Percentiles rank a stretch among this genome's conserved stretches.
Conservation (phyloP, 2,113 vertebrate genomes). For the Amblyornis subalaris region DNA sequence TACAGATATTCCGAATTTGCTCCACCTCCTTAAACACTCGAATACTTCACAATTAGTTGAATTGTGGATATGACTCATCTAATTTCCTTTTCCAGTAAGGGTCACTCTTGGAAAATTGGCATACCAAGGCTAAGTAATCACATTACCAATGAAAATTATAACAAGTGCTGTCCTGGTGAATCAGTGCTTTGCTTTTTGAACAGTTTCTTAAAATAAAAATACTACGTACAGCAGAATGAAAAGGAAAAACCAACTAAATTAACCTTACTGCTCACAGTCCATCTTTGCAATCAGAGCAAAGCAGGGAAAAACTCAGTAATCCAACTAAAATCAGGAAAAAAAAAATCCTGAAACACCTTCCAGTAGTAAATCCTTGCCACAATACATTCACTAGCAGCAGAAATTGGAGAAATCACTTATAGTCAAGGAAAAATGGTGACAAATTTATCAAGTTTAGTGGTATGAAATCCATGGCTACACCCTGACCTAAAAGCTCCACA, state of each 20-base stretch:
- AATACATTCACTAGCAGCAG: not conserved
- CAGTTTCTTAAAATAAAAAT: not conserved
- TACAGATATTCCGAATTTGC: not conserved
- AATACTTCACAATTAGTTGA: not conserved
- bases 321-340: not conserved
- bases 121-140: not conserved
- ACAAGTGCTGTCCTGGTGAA: not conserved
- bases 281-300: not conserved
- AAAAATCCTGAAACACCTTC: not conserved
- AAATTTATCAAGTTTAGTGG: not conserved
- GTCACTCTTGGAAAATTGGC: constrained; percentile 4
- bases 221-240: not conserved
- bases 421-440: not conserved
- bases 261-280: not conserved
- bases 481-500: not conserved
- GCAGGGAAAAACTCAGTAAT: not conserved
- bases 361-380: not conserved
- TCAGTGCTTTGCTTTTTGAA: not conserved
- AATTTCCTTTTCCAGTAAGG: constrained; percentile 38
- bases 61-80: constrained; percentile 11
- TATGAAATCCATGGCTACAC: not conserved
- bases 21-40: not conserved
- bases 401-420: not conserved
- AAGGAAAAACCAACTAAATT: not conserved
- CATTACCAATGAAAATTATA: not conserved